Evolutionary conservation across 2,797 vertebrate genomes (phyloP).

Genomic region (Phyllotis vaccarum): DNA sequence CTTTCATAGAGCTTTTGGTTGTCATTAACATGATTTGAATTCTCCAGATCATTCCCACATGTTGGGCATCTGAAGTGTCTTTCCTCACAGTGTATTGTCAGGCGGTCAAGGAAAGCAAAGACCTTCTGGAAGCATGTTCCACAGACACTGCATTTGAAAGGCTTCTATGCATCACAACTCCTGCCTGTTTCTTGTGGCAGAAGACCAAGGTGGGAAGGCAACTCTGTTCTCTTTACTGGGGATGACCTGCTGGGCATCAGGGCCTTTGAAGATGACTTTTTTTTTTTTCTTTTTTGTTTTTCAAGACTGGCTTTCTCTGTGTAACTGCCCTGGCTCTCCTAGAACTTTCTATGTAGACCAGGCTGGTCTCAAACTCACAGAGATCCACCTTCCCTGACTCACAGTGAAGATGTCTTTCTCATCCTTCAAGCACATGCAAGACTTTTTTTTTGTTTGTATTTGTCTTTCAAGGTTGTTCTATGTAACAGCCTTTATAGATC

Average conservation of each 20-base stretch:
- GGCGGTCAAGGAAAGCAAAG: slow-evolving; percentile 10
- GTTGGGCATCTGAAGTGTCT: background rate
- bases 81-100: background rate
- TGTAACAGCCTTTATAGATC: too few relatives aligned
- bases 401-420: too few relatives aligned
- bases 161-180: background rate
- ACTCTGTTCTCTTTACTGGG: background rate
- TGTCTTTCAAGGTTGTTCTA: too few relatives aligned
- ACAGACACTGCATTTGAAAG: background rate
- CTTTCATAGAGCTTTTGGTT: slow-evolving; percentile 4
- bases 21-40: background rate
- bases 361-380: too few relatives aligned
- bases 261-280: too few relatives aligned
- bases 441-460: too few relatives aligned
- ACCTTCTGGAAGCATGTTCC: slow-evolving; percentile 36
- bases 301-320: too few relatives aligned
- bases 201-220: background rate
- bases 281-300: background rate
- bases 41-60: background rate
- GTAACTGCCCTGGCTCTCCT: too few relatives aligned
- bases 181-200: background rate
- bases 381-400: too few relatives aligned
- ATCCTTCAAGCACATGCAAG: too few relatives aligned
- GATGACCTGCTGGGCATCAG: background rate
- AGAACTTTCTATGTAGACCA: too few relatives aligned